These are phyloP conservation scores for Aphelinus certus DNA, from an alignment of 1,140 invertebrate genomes.

Conservation along the genomic window DNA sequence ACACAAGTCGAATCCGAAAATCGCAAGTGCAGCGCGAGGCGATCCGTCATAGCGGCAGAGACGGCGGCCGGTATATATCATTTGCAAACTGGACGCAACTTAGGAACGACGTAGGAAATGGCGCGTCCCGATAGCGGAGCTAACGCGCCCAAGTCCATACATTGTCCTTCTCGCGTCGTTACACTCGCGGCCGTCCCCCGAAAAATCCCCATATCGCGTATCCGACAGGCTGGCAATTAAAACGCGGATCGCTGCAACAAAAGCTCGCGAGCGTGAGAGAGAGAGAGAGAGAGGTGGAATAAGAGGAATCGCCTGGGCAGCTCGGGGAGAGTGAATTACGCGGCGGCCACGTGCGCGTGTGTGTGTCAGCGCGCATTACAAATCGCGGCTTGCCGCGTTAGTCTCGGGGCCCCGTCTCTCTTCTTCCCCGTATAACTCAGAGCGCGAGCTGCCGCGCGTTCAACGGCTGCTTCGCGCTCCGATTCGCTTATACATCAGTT, in stretches of 20 bases:
- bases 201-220: neutral
- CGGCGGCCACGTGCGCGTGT: neutral
- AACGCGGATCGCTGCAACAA: too few relatives aligned
- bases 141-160: neutral
- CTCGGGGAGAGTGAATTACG: neutral
- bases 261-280: neutral
- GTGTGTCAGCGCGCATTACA: slow-evolving; percentile 16
- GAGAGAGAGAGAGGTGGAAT: neutral
- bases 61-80: too few relatives aligned
- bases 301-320: neutral
- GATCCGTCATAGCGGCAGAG: too few relatives aligned
- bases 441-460: neutral
- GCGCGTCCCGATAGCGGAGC: too few relatives aligned
- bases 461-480: slow-evolving; percentile 8
- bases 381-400: slow-evolving; percentile 19
- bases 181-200: neutral
- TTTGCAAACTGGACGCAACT: too few relatives aligned
- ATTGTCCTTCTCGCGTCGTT: slow-evolving; percentile 16
- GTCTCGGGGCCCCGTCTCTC: slow-evolving; percentile 12
- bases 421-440: neutral
- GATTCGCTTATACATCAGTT: slow-evolving; percentile 34
- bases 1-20: too few relatives aligned
- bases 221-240: too few relatives aligned
- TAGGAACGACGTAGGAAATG: too few relatives aligned
- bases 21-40: too few relatives aligned